A percentile compares a stretch with the other conserved stretches of the same genome.
These are phyloP conservation scores for Poecilia velifera DNA, from an alignment of 2,797 vertebrate genomes.

Conservation along the genomic window DNA sequence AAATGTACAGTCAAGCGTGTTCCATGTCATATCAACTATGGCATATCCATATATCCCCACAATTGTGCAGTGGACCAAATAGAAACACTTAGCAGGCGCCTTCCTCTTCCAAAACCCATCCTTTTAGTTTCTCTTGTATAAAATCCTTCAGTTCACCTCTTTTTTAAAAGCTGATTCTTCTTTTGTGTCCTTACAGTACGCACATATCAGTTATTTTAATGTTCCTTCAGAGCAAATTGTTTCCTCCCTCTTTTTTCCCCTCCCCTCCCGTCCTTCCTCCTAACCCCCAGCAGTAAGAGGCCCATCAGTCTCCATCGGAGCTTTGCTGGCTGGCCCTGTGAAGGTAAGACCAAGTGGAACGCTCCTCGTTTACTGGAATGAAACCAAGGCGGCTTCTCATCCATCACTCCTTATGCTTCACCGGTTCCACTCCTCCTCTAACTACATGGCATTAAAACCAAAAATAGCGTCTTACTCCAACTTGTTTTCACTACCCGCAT, in stretches of 20 bases:
- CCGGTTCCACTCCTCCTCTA: conserved; percentile 56
- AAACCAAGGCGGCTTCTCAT: conserved; percentile 75
- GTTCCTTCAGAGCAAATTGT: conserved; percentile 20
- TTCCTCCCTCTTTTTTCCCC: conserved; percentile 50
- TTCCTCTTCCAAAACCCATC: background rate
- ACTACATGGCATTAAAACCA: conserved; percentile 54
- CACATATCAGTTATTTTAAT: conserved; percentile 21
- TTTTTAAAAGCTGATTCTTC: conserved; percentile 1
- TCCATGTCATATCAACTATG: conserved; percentile 64
- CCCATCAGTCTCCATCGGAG: conserved; percentile 74
- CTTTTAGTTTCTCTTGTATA: background rate
- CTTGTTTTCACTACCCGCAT: conserved; percentile 19
- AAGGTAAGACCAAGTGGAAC: conserved; percentile 81
- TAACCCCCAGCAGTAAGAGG: conserved; percentile 60
- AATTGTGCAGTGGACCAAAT: conserved; percentile 53
- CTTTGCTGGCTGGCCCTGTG: conserved; percentile 59
- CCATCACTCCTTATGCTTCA: conserved; percentile 73
- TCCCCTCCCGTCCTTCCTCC: conserved; percentile 43
- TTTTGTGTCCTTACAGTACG: background rate
- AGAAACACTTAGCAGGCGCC: conserved; percentile 25
- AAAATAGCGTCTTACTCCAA: conserved; percentile 25
- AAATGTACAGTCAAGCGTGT: conserved; percentile 61
- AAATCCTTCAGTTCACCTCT: conserved; percentile 3
- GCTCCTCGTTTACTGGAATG: conserved; percentile 80
- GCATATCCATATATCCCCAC: conserved; percentile 60